Conservation (phyloP, 2,113 vertebrate genomes). For the Parotia lawesii region DNA sequence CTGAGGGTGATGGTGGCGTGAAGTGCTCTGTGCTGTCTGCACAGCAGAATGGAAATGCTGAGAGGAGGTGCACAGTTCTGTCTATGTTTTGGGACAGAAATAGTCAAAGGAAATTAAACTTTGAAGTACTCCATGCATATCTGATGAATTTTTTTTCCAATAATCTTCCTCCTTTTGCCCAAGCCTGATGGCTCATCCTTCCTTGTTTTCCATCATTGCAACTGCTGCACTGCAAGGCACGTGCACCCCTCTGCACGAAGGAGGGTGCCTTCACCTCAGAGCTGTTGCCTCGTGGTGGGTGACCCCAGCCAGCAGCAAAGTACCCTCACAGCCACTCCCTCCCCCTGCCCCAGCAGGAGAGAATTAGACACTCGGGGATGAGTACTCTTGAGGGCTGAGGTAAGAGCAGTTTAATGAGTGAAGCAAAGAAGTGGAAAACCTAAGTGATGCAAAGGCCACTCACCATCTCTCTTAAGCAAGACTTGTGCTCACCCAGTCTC, state of each 20-base stretch:
- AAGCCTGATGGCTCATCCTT: background rate
- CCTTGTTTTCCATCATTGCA: background rate
- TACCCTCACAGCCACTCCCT: background rate
- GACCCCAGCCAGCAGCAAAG: background rate
- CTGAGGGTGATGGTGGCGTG: background rate
- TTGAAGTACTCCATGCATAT: background rate
- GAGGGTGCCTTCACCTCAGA: background rate
- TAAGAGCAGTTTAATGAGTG: background rate
- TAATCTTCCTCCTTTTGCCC: background rate
- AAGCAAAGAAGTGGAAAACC: background rate
- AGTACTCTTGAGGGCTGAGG: background rate
- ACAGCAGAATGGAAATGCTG: background rate
- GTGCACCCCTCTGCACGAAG: background rate
- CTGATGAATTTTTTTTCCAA: background rate
- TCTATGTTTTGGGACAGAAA: background rate
- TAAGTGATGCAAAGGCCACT: background rate
- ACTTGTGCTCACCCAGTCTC: background rate
- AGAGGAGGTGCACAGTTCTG: background rate
- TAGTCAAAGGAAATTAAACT: background rate
- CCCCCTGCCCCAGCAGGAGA: fast-evolving
- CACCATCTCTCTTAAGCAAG: background rate
- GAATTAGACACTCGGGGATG: background rate
- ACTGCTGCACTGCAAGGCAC: background rate
- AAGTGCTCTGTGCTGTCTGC: background rate
- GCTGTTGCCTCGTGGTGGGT: background rate